Percentiles rank a stretch among this genome's conserved stretches.
These are phyloP conservation scores for Aotus griseimembra DNA, from an alignment of 2,797 vertebrate species.

Conservation along the genomic window DNA sequence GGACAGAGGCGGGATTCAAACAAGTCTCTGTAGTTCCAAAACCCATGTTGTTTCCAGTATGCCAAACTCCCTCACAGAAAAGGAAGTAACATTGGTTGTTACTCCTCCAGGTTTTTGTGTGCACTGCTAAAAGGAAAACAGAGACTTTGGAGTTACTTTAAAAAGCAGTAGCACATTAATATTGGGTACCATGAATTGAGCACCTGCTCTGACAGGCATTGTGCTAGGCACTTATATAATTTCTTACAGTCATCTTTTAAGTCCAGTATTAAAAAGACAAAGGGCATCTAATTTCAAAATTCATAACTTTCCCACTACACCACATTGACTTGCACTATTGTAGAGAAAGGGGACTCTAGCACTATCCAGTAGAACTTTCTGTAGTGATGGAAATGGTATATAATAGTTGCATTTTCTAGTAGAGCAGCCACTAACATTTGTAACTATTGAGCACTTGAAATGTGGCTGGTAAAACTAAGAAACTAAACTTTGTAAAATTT, in stretches of 20 bases:
- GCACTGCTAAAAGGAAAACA: background rate
- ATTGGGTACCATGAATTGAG: background rate
- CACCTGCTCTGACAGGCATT: background rate
- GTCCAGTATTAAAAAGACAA: background rate
- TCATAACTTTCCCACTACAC: background rate
- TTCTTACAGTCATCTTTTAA: background rate
- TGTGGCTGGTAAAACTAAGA: background rate
- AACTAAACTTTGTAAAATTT: background rate
- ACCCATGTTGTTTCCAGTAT: background rate
- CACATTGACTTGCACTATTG: background rate
- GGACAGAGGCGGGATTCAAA: background rate
- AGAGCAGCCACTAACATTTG: background rate
- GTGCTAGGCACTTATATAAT: background rate
- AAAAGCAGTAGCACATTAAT: background rate
- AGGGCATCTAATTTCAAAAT: background rate
- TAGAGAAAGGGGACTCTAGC: background rate
- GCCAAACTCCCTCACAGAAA: background rate
- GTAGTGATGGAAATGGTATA: background rate
- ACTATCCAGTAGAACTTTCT: background rate
- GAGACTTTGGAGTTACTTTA: background rate
- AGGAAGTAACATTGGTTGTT: background rate
- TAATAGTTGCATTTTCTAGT: background rate
- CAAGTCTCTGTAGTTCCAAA: background rate
- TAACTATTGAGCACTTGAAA: background rate
- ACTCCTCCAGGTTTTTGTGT: background rate